Percentiles rank a stretch among this genome's conserved stretches.
Conservation (phyloP, 1,140 invertebrate species). For the Drosophila lacertosa region DNA sequence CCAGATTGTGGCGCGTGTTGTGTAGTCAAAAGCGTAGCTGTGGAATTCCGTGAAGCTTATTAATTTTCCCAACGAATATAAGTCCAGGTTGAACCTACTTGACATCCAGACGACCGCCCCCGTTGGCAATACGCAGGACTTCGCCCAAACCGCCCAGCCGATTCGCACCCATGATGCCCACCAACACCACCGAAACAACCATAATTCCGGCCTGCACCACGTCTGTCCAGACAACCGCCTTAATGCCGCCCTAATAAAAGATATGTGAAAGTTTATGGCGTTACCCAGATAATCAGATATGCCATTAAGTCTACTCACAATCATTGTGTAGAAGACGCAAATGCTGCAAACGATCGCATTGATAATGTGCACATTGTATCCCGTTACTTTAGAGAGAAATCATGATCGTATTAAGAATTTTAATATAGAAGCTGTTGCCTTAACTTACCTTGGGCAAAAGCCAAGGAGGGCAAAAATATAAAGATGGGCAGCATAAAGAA, state of each 20-base stretch:
- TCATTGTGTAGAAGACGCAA: constrained; percentile 92
- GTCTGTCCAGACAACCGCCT: constrained; percentile 95
- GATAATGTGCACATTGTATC: constrained; percentile 88
- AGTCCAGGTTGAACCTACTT: constrained; percentile 84
- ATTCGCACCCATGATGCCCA: constrained; percentile 88
- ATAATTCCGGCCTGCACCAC: constrained; percentile 91
- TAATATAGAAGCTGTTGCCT: not conserved
- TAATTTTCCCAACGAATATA: no score
- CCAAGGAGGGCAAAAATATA: constrained; percentile 88
- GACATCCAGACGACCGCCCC: constrained; percentile 86
- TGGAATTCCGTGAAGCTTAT: no score
- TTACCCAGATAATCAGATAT: not conserved
- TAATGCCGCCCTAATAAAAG: constrained; percentile 90
- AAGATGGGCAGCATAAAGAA: constrained; percentile 74
- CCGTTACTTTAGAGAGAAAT: constrained; percentile 86
- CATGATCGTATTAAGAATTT: constrained; percentile 23
- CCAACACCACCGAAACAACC: constrained; percentile 88
- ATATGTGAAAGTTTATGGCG: not conserved
- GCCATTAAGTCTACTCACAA: constrained; percentile 86
- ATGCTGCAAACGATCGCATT: constrained; percentile 89
- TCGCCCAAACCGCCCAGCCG: constrained; percentile 88
- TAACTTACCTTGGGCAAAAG: constrained; percentile 89
- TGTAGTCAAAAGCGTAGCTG: constrained; percentile 66
- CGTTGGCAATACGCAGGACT: constrained; percentile 86
- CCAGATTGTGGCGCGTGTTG: constrained; percentile 63